A percentile compares a stretch with the other conserved stretches of the same genome.
These are phyloP conservation scores for Odontesthes bonariensis DNA, from an alignment of 2,113 vertebrate species.

Conservation along the genomic window DNA sequence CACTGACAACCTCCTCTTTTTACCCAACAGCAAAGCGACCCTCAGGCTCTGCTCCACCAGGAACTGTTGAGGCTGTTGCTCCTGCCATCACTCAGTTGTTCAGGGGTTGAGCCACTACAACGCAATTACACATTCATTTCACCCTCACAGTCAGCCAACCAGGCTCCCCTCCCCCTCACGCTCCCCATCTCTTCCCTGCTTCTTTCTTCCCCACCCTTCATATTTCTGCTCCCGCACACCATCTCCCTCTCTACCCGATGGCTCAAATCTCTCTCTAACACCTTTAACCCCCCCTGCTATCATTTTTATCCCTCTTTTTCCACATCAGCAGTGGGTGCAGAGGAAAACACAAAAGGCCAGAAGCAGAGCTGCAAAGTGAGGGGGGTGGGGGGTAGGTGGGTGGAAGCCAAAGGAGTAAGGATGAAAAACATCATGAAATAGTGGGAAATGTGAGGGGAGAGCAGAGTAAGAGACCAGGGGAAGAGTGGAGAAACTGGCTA, in stretches of 20 bases:
- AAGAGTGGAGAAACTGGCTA: constrained; percentile 61
- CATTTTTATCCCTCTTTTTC: constrained; percentile 26
- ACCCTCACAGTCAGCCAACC: constrained; percentile 55
- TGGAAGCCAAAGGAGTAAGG: constrained; percentile 45
- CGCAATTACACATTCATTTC: constrained; percentile 81
- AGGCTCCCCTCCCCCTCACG: constrained; percentile 64
- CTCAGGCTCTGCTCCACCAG: constrained; percentile 32
- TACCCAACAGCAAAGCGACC: constrained; percentile 13
- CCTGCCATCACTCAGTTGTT: constrained; percentile 61
- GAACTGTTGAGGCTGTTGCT: constrained; percentile 35
- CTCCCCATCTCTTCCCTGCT: constrained; percentile 41
- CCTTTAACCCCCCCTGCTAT: constrained; percentile 30
- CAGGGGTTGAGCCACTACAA: constrained; percentile 71
- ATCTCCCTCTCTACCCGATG: constrained; percentile 40
- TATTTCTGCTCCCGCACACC: constrained; percentile 25
- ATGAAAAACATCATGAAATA: constrained; percentile 66
- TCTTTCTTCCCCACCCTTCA: constrained; percentile 13
- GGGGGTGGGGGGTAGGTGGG: constrained; percentile 26
- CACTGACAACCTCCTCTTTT: constrained; percentile 42
- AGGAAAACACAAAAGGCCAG: constrained; percentile 51
- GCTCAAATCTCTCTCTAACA: constrained; percentile 39
- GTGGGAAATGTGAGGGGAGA: constrained; percentile 54
- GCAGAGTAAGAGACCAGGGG: constrained; percentile 32
- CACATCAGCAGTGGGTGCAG: constrained; percentile 21
- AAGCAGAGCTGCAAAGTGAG: constrained; percentile 18